A percentile compares a stretch with the other conserved stretches of the same genome.
Conservation (phyloP, 2,888 invertebrate species). For the Ceramica pisi region DNA sequence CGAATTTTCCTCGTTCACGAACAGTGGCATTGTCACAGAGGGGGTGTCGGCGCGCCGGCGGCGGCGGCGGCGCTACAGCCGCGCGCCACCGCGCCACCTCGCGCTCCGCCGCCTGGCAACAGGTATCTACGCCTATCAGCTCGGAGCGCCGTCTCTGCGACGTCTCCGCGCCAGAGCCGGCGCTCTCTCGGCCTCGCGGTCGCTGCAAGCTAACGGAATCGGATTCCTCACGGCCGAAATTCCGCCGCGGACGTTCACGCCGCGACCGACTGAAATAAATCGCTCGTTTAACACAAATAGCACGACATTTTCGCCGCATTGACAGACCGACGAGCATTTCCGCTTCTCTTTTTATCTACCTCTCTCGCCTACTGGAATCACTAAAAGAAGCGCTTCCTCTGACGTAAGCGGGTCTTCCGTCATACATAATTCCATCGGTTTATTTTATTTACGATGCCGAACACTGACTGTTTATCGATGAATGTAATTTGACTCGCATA, state of each 20-base stretch:
- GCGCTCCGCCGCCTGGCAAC: conserved; percentile 69
- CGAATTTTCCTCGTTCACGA: conserved; percentile 88
- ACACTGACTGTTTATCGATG: conserved; percentile 57
- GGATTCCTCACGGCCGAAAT: conserved; percentile 89
- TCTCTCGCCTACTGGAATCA: conserved; percentile 67
- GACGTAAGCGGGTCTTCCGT: conserved; percentile 79
- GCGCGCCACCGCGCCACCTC: conserved; percentile 44
- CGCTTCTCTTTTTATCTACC: conserved; percentile 85
- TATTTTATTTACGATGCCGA: conserved; percentile 69
- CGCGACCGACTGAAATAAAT: conserved; percentile 90
- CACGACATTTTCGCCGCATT: conserved; percentile 88
- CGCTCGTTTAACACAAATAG: conserved; percentile 90
- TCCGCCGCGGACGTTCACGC: conserved; percentile 89
- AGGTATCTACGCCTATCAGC: conserved; percentile 68
- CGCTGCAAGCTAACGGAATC: conserved; percentile 85
- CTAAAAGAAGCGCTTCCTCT: conserved; percentile 78
- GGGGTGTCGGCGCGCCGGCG: conserved; percentile 75
- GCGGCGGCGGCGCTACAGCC: conserved; percentile 66
- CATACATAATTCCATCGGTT: conserved; percentile 73
- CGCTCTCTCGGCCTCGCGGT: conserved; percentile 62
- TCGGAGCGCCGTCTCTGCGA: conserved; percentile 63
- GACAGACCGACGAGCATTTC: conserved; percentile 88
- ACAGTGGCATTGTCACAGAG: conserved; percentile 80
- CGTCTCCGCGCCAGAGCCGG: conserved; percentile 64
- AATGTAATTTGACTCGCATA: conserved; percentile 76